Evolutionary conservation across 2,888 invertebrate genomes (phyloP), one percentile per base, ranked within the genome.

Genomic region (Phlogophora meticulosa): DNA sequence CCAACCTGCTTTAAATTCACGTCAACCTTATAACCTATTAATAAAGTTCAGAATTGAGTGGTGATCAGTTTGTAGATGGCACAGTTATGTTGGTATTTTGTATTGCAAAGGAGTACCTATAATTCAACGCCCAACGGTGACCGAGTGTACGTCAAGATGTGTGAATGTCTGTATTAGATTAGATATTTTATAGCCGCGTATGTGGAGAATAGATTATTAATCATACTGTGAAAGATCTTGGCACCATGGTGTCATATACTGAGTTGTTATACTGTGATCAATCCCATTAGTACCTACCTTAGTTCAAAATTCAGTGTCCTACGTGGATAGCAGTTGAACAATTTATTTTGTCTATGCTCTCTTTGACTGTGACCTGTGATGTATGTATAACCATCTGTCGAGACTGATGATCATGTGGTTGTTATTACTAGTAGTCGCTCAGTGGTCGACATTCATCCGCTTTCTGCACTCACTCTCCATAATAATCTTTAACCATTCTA

Each of bases 121-220:
- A 82, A 75, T 72, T 80, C 73, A 82, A 74, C 75, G 67, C 66
- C 61, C 73, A 69, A 74, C 57, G 59, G 70, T 74, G 76, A 76
- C 70, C 72, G 72, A 83, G 72, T 62, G 34, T 46, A 63, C 59
- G 76, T 78, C 83, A 81, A 74, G 78, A 78, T 76, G 76, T 80
- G 71, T 76, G 69, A 70, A 81, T 72, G 78, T 73, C 70, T 78
- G 58, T 72, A 72, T 77, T 65, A 78, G 74, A 62, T 49, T n/a
- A n/a, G 43, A 11, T 45, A 63, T 55, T 56, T 56, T 61, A 63
- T 61, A 56, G 51, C 9, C 15, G 28, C 57, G 46, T 52, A 53
- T 66, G 56, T 53, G 48, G 49, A 38, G 59, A 74, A 75, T 75
- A 7, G 71, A 57, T 61, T 60, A 75, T 70, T 59, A 65, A 63